phyloP scores from a whole-genome alignment of 2,797 vertebrate genomes.

The Sebastiscus tertius region DNA sequence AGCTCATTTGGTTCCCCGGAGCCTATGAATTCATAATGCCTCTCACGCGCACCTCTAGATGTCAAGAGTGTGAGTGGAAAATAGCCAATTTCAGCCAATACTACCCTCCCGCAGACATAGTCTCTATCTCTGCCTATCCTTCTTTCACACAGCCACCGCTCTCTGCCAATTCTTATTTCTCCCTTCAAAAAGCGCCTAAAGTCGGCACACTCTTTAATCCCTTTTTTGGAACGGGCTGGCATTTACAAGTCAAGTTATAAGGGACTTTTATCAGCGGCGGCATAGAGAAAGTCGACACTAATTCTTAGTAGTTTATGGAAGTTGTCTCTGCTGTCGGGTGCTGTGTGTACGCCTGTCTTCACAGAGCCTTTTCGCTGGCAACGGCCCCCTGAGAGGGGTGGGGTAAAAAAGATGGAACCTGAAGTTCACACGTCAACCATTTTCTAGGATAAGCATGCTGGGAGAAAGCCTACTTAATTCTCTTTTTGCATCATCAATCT shows the following conservation, averaged over 20 bases:
- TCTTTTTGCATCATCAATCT: constrained; percentile 69
- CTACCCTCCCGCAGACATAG: constrained; percentile 40
- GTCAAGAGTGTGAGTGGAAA: constrained; percentile 53
- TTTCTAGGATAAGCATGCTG: constrained; percentile 62
- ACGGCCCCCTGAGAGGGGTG: constrained; percentile 7
- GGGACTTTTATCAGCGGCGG: constrained; percentile 52
- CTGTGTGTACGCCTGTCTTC: constrained; percentile 37
- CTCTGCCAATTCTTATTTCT: constrained; percentile 47
- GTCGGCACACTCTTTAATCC: constrained; percentile 57
- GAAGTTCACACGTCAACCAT: constrained; percentile 55
- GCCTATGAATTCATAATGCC: constrained; percentile 77
- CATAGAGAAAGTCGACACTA: constrained; percentile 38
- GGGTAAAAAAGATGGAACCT: constrained; percentile 44
- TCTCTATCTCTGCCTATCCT: constrained; percentile 46
- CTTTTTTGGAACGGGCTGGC: constrained; percentile 44
- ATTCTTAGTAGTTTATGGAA: constrained; percentile 52
- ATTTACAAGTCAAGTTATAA: constrained; percentile 54
- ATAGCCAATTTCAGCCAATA: constrained; percentile 68
- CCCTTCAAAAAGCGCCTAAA: constrained; percentile 28
- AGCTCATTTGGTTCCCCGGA: constrained; percentile 70
- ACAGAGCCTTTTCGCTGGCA: constrained; percentile 10
- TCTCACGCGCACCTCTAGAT: constrained; percentile 43
- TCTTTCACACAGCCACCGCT: constrained; percentile 1
- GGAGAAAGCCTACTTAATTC: constrained; percentile 61
- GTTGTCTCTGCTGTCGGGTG: constrained; percentile 55